These are phyloP conservation scores for Trogon melanurus DNA, from an alignment of 2,113 vertebrate genomes.

Conservation along the genomic window DNA sequence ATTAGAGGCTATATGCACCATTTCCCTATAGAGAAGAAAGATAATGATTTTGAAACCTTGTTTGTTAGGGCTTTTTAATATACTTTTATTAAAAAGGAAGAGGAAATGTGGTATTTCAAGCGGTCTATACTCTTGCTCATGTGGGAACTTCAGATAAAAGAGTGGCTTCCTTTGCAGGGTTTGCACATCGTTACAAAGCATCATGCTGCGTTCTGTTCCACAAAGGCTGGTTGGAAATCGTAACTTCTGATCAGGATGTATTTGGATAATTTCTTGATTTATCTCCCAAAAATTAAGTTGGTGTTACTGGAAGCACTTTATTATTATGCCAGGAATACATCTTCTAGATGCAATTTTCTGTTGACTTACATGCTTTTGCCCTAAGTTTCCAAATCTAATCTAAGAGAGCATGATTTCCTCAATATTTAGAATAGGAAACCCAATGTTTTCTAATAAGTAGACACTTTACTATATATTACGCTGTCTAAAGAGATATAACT, in stretches of 20 bases:
- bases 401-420: background rate
- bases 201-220: background rate
- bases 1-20: conserved; percentile 51
- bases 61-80: conserved; percentile 56
- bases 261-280: conserved; percentile 4
- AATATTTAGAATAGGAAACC: background rate
- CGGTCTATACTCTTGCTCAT: background rate
- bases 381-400: background rate
- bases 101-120: conserved; percentile 55
- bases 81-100: conserved; percentile 57
- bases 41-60: conserved; percentile 63
- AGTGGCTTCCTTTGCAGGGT: conserved; percentile 43
- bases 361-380: background rate
- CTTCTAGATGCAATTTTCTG: background rate
- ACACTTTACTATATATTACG: background rate
- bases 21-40: conserved; percentile 47
- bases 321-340: background rate
- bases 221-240: background rate
- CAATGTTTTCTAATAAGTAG: background rate
- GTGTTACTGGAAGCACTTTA: background rate
- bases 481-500: background rate
- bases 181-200: conserved; percentile 11
- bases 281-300: background rate
- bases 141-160: conserved; percentile 43
- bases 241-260: background rate